Evolutionary conservation across 2,888 invertebrate genomes (phyloP), one percentile per base, ranked within the genome.

Genomic region (Byasa hedistus): DNA sequence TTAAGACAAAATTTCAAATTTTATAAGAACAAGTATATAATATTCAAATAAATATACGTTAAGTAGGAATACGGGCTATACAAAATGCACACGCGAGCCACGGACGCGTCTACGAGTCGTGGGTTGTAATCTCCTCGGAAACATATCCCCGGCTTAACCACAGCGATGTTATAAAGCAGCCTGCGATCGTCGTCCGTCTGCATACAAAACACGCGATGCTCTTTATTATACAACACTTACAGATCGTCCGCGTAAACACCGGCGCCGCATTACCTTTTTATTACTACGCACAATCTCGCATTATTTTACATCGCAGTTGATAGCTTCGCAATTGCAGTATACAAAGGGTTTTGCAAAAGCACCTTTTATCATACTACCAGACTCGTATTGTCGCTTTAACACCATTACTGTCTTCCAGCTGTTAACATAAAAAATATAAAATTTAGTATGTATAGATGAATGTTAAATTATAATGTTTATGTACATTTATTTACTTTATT

Each of bases 141-240:
- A 65, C 61, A 51, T 57, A 51, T 60, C 56, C 32, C 51, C 56
- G 8, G 60, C 44, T 60, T 56, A 60, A 44, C 55, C 55, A 22
- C 19, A 21, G 51, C 60, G n/a, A 61, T n/a, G 32, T 32, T 61
- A 55, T 56, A 44, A 17, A 12, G 54, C 39, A 36, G 36, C 17
- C 39, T 24, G 52, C 66, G 61, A 44, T 61, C 57, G 67, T 69
- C 69, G 21, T 54, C 62, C 57, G 67, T 68, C 69, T 66, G 70
- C 69, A 70, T 70, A 72, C 68, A 70, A 65, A 70, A 66, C 60
- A 68, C 56, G 58, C 56, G 39, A 66, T 69, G 65, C 66, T 68
- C 66, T 70, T 66, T 66, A 68, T 69, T 64, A 64, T 63, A 64
- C 58, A 65, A 66, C 66, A 68, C 57, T 67, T 65, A 64, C 44